These are phyloP conservation scores for Chascanopsetta lugubris DNA, from an alignment of 2,113 vertebrate genomes.

Conservation along the genomic window DNA sequence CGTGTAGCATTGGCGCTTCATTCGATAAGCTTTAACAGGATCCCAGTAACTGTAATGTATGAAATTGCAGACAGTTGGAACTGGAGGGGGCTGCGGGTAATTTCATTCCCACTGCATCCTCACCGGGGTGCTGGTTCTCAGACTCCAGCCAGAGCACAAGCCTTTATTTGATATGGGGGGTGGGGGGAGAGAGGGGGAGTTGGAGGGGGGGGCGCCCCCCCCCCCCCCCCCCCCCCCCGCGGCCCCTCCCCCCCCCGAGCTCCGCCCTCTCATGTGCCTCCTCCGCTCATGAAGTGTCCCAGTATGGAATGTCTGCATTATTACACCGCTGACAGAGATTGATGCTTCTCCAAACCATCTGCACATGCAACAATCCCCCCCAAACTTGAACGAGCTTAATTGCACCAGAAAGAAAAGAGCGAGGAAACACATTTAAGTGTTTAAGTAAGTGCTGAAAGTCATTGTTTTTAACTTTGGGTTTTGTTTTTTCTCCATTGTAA, in stretches of 20 bases:
- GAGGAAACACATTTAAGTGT: constrained; percentile 18
- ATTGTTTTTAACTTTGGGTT: constrained; percentile 29
- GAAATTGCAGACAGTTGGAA: constrained; percentile 76
- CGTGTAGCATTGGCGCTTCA: constrained; percentile 59
- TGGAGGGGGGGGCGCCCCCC: too few species aligned
- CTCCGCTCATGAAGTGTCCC: constrained; percentile 70
- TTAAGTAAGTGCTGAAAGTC: constrained; percentile 14
- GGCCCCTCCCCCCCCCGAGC: too few species aligned
- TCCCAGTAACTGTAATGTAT: constrained; percentile 69
- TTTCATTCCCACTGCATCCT: constrained; percentile 78
- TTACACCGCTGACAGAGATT: constrained; percentile 78
- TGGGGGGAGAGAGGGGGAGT: too few species aligned
- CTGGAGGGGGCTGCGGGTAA: constrained; percentile 70
- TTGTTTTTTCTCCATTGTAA: constrained; percentile 14
- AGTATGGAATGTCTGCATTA: constrained; percentile 80
- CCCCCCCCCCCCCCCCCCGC: too few species aligned
- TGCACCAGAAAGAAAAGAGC: constrained; percentile 20
- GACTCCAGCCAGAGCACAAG: constrained; percentile 67
- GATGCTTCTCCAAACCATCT: constrained; percentile 73
- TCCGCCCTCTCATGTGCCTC: constrained; percentile 58
- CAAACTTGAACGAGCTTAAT: constrained; percentile 62
- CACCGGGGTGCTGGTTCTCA: constrained; percentile 76
- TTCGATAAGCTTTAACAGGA: constrained; percentile 56
- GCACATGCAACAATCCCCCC: constrained; percentile 69
- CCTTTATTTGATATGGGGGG: constrained; percentile 81